Conservation (phyloP, 2,888 invertebrate species). For the Cyclophora albipunctata region DNA sequence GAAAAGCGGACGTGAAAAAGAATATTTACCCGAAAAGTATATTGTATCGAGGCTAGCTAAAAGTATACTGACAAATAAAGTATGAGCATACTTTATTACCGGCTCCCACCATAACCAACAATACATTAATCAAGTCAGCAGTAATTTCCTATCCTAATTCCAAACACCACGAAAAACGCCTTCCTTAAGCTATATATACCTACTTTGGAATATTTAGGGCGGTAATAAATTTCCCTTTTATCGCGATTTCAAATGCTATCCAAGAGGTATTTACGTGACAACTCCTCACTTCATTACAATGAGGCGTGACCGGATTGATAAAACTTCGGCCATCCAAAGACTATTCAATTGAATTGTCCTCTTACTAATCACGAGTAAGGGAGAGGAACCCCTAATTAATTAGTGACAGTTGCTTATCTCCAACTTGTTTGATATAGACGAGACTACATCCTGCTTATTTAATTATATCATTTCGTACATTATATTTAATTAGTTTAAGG, state of each 20-base stretch:
- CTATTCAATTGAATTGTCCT: slow-evolving; percentile 35
- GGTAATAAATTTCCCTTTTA: slow-evolving; percentile 59
- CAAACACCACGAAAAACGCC: slow-evolving; percentile 23
- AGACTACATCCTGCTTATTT: slow-evolving; percentile 2
- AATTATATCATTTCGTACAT: slow-evolving; percentile 26
- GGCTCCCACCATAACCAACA: slow-evolving; percentile 15
- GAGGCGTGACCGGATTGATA: slow-evolving; percentile 56
- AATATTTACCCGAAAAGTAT: background rate
- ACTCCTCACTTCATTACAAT: slow-evolving; percentile 60
- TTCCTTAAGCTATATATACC: slow-evolving; percentile 17
- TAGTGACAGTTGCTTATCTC: slow-evolving; percentile 4
- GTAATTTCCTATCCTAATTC: slow-evolving; percentile 24
- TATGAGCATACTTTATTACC: background rate
- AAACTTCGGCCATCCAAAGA: slow-evolving; percentile 37
- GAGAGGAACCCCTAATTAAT: slow-evolving; percentile 8
- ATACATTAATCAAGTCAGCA: slow-evolving; percentile 20
- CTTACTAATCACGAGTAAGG: slow-evolving; percentile 17
- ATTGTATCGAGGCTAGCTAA: background rate
- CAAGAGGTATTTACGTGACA: slow-evolving; percentile 57
- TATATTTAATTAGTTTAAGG: slow-evolving; percentile 5
- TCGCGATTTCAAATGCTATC: slow-evolving; percentile 61
- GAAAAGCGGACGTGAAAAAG: too few species aligned
- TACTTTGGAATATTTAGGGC: slow-evolving; percentile 41
- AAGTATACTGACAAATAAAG: background rate
- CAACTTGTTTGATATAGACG: slow-evolving; percentile 1